These are phyloP conservation scores for Urocolius indicus DNA, from an alignment of 2,113 vertebrate species.

Conservation along the genomic window DNA sequence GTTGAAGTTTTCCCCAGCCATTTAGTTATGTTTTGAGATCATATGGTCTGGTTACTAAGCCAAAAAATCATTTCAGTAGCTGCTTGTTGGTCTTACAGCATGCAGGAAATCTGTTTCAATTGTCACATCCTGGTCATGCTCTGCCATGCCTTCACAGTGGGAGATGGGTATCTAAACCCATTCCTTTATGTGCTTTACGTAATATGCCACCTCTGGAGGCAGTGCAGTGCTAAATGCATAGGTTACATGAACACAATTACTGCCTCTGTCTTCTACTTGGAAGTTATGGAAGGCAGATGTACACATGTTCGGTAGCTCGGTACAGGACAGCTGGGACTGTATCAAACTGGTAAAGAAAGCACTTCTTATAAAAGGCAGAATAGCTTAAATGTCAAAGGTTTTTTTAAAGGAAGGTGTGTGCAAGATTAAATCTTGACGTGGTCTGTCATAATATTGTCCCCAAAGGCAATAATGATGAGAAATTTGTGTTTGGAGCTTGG, in stretches of 20 bases:
- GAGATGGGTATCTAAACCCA: not conserved
- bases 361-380: not conserved
- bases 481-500: not conserved
- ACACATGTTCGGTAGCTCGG: not conserved
- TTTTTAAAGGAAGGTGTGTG: not conserved
- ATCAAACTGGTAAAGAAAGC: not conserved
- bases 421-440: not conserved
- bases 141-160: fast-evolving
- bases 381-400: not conserved
- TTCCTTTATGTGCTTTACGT: not conserved
- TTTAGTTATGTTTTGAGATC: not conserved
- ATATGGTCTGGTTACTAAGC: not conserved
- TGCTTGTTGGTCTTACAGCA: not conserved
- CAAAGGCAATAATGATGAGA: not conserved
- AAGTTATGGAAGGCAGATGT: constrained; percentile 42
- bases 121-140: not conserved
- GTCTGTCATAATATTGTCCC: not conserved
- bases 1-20: not conserved
- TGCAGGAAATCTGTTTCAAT: not conserved
- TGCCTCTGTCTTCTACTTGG: not conserved
- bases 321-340: not conserved
- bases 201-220: constrained; percentile 8
- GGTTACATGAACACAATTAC: not conserved
- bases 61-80: fast-evolving
- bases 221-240: not conserved